Percentiles rank a stretch among this genome's conserved stretches.
Evolutionary conservation across 2,888 invertebrate genomes (phyloP).

Genomic region (Drosophila incognita): DNA sequence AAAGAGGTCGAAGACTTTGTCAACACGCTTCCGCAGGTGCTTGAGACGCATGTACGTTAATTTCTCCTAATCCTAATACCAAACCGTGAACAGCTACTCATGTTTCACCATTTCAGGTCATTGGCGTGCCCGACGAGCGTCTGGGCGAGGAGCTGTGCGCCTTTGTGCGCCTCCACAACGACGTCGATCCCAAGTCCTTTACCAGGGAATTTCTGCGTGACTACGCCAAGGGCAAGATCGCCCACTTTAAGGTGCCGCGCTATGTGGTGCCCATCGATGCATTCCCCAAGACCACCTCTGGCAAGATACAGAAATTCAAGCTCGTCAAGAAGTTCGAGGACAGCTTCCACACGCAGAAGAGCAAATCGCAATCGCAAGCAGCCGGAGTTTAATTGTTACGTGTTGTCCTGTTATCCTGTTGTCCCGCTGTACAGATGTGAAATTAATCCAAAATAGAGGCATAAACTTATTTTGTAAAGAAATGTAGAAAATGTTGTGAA

Average conservation of each 20-base stretch:
- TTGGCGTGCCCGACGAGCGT: constrained; percentile 89
- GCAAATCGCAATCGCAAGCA: constrained; percentile 4
- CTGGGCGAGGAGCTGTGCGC: constrained; percentile 91
- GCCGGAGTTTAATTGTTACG: constrained; percentile 33
- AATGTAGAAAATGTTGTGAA: neutral
- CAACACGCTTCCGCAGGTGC: constrained; percentile 88
- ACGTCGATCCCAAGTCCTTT: constrained; percentile 82
- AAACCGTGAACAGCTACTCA: neutral
- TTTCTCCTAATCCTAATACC: neutral
- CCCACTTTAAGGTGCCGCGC: constrained; percentile 92
- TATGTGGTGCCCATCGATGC: constrained; percentile 88
- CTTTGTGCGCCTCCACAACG: constrained; percentile 87
- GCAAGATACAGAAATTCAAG: constrained; percentile 91
- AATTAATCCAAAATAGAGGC: neutral
- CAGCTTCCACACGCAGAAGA: constrained; percentile 3
- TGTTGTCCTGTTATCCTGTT: constrained; percentile 5
- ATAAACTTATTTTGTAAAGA: neutral
- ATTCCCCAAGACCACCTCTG: constrained; percentile 92
- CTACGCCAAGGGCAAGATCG: constrained; percentile 89
- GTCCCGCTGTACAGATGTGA: neutral
- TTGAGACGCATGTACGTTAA: constrained; percentile 88
- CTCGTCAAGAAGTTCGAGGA: constrained; percentile 83
- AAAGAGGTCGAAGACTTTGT: constrained; percentile 91
- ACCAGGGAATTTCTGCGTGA: constrained; percentile 87
- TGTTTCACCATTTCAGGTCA: constrained; percentile 84